A percentile compares a stretch with the other conserved stretches of the same genome.
Evolutionary conservation across 2,113 vertebrate species (phyloP).

Genomic region (Phalacrocorax brasilianus): DNA sequence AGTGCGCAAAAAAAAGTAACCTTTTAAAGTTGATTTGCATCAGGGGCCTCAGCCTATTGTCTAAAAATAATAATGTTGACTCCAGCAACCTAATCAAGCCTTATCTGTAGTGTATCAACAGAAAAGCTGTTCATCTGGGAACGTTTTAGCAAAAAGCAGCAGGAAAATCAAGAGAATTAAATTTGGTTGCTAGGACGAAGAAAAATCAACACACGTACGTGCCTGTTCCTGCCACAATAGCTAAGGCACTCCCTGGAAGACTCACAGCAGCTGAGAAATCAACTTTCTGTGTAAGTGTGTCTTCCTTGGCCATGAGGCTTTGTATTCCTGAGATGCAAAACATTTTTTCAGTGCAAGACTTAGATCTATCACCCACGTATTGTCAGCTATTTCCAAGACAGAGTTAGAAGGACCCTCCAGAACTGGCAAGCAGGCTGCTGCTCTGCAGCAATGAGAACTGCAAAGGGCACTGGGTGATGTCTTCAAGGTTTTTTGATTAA

Average conservation of each 20-base stretch:
- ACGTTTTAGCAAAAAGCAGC: background rate
- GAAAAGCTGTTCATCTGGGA: background rate
- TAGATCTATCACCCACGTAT: background rate
- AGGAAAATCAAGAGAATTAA: background rate
- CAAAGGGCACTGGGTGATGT: background rate
- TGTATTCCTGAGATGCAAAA: background rate
- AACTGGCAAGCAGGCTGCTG: background rate
- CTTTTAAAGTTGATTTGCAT: background rate
- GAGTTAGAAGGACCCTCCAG: background rate
- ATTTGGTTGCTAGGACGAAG: background rate
- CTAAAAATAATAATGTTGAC: slow-evolving; percentile 51
- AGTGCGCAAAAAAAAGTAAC: background rate
- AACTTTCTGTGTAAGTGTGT: background rate
- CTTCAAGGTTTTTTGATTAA: background rate
- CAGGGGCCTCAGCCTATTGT: background rate
- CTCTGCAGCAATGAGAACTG: background rate
- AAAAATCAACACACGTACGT: background rate
- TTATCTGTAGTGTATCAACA: background rate
- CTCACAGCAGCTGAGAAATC: background rate
- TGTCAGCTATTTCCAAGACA: background rate
- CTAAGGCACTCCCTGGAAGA: background rate
- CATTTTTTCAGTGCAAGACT: background rate
- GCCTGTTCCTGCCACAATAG: background rate
- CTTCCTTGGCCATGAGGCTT: background rate
- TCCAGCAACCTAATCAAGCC: background rate